Conservation (phyloP, 2,888 invertebrate species). For the Zhuqinia jingwanae region DNA sequence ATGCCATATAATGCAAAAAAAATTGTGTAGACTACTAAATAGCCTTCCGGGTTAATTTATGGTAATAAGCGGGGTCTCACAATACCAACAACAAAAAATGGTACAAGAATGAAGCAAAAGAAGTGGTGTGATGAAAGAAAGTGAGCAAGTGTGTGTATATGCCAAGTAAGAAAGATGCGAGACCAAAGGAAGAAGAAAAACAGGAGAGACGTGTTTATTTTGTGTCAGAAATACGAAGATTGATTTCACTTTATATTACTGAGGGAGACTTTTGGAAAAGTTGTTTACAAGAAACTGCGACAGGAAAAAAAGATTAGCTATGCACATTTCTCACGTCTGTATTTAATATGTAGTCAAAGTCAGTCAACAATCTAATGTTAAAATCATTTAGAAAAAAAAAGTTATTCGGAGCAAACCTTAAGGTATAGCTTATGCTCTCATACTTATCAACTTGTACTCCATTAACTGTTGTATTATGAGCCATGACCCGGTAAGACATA, state of each 20-base stretch:
- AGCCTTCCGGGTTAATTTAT: constrained; percentile 57
- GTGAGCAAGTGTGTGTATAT: not conserved
- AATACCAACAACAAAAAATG: constrained; percentile 21
- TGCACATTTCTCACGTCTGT: not conserved
- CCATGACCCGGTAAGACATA: no score
- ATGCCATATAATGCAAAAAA: no score
- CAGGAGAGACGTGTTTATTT: constrained; percentile 50
- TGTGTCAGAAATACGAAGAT: constrained; percentile 65
- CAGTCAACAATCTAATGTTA: no score
- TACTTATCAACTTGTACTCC: no score
- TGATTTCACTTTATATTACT: constrained; percentile 41
- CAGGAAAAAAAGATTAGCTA: not conserved
- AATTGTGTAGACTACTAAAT: not conserved
- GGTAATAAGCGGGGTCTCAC: constrained; percentile 16
- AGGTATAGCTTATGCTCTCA: no score
- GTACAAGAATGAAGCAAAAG: constrained; percentile 7
- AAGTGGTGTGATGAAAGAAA: constrained; percentile 3
- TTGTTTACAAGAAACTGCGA: not conserved
- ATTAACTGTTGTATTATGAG: no score
- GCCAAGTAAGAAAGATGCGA: not conserved
- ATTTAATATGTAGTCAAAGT: not conserved
- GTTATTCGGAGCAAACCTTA: no score
- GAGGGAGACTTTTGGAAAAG: not conserved
- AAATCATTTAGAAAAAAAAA: no score
- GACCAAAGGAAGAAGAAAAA: not conserved